These are phyloP conservation scores for Notodonta dromedarius DNA, from an alignment of 2,888 invertebrate genomes.

Conservation along the genomic window DNA sequence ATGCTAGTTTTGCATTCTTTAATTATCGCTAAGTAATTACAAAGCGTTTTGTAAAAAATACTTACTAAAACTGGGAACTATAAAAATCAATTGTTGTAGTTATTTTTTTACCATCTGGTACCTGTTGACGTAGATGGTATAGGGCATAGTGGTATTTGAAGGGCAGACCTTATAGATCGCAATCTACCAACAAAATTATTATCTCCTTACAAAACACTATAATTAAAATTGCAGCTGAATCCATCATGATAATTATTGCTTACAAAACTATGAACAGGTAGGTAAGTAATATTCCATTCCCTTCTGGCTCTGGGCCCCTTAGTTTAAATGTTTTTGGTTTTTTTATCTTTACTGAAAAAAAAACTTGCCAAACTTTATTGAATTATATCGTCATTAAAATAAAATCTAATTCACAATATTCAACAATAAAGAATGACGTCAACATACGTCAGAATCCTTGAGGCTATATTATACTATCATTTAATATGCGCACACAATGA, in stretches of 20 bases:
- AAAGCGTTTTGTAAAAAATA: too few relatives aligned
- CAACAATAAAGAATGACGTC: slow-evolving; percentile 4
- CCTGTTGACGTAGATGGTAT: too few relatives aligned
- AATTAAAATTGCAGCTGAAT: slow-evolving; percentile 14
- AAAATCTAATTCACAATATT: background rate
- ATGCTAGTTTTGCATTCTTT: too few relatives aligned
- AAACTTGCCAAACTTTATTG: too few relatives aligned
- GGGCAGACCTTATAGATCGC: too few relatives aligned
- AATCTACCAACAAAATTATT: too few relatives aligned
- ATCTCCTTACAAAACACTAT: background rate
- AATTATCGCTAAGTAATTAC: too few relatives aligned
- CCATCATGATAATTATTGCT: background rate
- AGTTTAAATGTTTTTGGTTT: background rate
- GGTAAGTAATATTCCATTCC: background rate
- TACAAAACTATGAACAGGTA: slow-evolving; percentile 7
- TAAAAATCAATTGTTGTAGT: too few relatives aligned
- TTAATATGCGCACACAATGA: slow-evolving; percentile 4
- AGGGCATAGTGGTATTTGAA: too few relatives aligned
- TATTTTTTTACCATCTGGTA: too few relatives aligned
- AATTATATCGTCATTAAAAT: background rate
- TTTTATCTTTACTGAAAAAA: too few relatives aligned
- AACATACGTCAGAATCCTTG: slow-evolving; percentile 11
- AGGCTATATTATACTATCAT: slow-evolving; percentile 6
- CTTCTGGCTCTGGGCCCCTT: slow-evolving; percentile 20
- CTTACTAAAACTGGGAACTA: too few relatives aligned